phyloP scores from a whole-genome alignment of 2,888 invertebrate genomes.

The Eilema depressum region DNA sequence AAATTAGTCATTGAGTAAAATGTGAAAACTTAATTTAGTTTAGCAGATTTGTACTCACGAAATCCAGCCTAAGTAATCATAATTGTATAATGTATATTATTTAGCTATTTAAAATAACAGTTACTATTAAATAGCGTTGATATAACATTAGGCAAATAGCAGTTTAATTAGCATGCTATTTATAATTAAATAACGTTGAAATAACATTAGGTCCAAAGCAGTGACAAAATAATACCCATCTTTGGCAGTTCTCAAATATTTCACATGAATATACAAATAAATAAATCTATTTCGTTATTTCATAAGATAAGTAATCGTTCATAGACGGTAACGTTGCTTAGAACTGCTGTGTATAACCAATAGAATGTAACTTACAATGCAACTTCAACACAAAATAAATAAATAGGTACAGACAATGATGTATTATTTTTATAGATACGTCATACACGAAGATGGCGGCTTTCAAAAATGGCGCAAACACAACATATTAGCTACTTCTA shows the following conservation, averaged over 20 bases:
- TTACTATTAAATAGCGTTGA: background rate
- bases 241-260: background rate
- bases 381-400: background rate
- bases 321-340: slow-evolving; percentile 13
- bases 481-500: too few species aligned
- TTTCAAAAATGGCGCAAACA: too few species aligned
- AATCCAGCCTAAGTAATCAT: too few species aligned
- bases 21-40: too few species aligned
- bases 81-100: too few species aligned
- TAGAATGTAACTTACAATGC: background rate
- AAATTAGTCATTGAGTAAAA: too few species aligned
- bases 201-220: background rate
- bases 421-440: too few species aligned
- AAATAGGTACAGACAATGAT: too few species aligned
- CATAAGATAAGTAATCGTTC: slow-evolving; percentile 10
- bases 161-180: background rate
- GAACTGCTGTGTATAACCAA: background rate
- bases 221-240: background rate
- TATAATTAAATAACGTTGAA: background rate
- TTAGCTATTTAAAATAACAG: background rate
- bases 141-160: background rate
- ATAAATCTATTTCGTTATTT: slow-evolving; percentile 11
- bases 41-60: too few species aligned
- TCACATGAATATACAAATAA: background rate
- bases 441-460: too few species aligned